Conservation (phyloP, 2,797 vertebrate genomes). For the Smutsia gigantea region DNA sequence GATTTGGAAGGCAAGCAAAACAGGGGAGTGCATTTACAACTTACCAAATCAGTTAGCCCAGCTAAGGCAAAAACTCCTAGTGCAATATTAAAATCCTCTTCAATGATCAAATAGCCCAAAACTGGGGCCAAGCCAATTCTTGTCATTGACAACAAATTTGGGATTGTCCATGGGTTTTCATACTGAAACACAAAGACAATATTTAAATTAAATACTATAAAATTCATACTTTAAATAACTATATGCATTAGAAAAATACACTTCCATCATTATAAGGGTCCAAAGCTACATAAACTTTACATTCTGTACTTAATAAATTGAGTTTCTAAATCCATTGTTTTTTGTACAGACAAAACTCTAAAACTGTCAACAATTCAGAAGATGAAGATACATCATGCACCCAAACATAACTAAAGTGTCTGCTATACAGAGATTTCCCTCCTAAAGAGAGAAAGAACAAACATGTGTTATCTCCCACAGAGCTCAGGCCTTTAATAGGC, state of each 20-base stretch:
- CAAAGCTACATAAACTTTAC: conserved; percentile 35
- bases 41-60: conserved; percentile 95
- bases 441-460: background rate
- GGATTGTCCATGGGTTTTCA: conserved; percentile 99
- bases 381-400: background rate
- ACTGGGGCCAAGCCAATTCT: conserved; percentile 95
- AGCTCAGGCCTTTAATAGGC: background rate
- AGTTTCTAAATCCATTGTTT: conserved; percentile 33
- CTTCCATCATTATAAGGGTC: background rate
- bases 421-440: background rate
- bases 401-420: background rate
- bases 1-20: conserved; percentile 2
- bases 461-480: background rate
- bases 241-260: background rate
- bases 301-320: background rate
- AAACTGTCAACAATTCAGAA: background rate
- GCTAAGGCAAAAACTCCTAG: conserved; percentile 95
- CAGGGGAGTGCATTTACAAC: conserved; percentile 59
- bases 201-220: conserved; percentile 48
- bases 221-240: conserved; percentile 45
- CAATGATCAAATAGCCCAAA: conserved; percentile 94
- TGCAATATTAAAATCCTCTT: conserved; percentile 94
- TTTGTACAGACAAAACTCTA: background rate
- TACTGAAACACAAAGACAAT: conserved; percentile 87
- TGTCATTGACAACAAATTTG: conserved; percentile 95